These are phyloP conservation scores for Cyclargus thomasi DNA, from an alignment of 1,140 invertebrate genomes.

Conservation along the genomic window DNA sequence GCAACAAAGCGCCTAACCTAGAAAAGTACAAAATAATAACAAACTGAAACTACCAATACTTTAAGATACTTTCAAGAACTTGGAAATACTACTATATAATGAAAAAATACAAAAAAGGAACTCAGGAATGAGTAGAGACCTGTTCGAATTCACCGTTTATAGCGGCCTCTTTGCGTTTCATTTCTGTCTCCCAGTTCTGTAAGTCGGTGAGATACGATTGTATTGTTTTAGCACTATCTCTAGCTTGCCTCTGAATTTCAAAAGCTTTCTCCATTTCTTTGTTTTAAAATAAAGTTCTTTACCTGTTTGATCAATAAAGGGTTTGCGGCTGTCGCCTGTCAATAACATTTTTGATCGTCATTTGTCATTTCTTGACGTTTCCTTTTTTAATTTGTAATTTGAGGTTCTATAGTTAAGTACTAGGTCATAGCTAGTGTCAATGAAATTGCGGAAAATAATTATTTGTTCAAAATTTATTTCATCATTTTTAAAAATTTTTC, in stretches of 20 bases:
- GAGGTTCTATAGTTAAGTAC: too few species aligned
- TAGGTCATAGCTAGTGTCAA: too few species aligned
- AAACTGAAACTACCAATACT: constrained; percentile 7
- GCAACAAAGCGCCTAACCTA: neutral
- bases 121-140: constrained; percentile 37
- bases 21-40: neutral
- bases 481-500: too few species aligned
- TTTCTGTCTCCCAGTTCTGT: constrained; percentile 88
- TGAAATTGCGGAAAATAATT: too few species aligned
- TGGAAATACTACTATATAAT: neutral
- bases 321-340: constrained; percentile 32
- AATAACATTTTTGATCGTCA: constrained; percentile 19
- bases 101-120: neutral
- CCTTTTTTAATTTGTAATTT: too few species aligned
- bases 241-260: constrained; percentile 80
- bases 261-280: constrained; percentile 61
- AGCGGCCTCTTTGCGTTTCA: constrained; percentile 86
- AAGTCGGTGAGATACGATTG: constrained; percentile 85
- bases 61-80: constrained; percentile 6
- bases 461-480: too few species aligned
- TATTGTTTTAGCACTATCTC: constrained; percentile 84
- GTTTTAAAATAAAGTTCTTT: constrained; percentile 41
- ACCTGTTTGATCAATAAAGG: constrained; percentile 54
- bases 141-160: constrained; percentile 65
- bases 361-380: neutral